These are phyloP conservation scores for Sinocyclocheilus anshuiensis DNA, from an alignment of 2,113 vertebrate species.

Conservation along the genomic window DNA sequence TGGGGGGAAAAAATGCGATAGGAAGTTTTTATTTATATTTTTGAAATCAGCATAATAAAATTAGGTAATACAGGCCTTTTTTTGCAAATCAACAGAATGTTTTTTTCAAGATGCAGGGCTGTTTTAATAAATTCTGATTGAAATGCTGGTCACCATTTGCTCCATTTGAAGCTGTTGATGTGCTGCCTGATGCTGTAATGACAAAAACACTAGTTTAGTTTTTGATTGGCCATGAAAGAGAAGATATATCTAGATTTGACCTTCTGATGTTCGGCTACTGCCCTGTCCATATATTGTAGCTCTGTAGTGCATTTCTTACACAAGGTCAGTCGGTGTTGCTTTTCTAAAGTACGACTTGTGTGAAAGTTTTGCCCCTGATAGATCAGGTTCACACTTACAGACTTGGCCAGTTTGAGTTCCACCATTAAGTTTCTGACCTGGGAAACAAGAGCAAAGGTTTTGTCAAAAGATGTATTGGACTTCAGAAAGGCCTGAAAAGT, in stretches of 20 bases:
- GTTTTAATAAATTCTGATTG: not conserved
- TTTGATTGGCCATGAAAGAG: not conserved
- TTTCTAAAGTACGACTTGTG: constrained; percentile 8
- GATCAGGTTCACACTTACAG: constrained; percentile 48
- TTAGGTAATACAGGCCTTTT: no score
- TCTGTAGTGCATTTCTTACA: not conserved
- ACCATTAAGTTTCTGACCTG: constrained; percentile 61
- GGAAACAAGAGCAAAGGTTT: constrained; percentile 39
- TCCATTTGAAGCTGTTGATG: constrained; percentile 41
- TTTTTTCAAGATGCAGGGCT: no score
- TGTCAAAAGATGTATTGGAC: constrained; percentile 47
- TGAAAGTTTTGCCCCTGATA: constrained; percentile 29
- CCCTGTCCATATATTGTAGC: not conserved
- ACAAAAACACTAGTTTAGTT: constrained; percentile 14
- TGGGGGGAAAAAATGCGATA: no score
- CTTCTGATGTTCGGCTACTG: not conserved
- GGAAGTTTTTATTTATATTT: no score
- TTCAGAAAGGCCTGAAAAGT: constrained; percentile 20
- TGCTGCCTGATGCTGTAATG: constrained; percentile 50
- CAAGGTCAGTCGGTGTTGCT: not conserved
- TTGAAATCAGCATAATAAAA: no score
- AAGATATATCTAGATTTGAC: not conserved
- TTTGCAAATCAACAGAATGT: no score
- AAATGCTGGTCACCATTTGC: constrained; percentile 45
- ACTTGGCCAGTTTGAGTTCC: constrained; percentile 44